Percentiles rank a stretch among this genome's conserved stretches.
These are phyloP conservation scores for Heliconius melpomene DNA, from an alignment of 1,140 invertebrate genomes.

Conservation along the genomic window DNA sequence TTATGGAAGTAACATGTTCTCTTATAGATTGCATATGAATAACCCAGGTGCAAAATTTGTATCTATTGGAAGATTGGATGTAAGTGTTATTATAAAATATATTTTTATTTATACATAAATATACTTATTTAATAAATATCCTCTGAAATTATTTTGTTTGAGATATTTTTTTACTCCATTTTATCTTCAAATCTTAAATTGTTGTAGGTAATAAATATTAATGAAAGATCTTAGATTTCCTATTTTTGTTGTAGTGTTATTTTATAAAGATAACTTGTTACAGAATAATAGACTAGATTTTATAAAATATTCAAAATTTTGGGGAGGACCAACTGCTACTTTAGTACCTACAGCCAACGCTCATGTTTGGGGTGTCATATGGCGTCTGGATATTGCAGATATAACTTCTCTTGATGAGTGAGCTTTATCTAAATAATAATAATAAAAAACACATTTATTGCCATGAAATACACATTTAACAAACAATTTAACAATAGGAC, in stretches of 20 bases:
- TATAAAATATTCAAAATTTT: constrained; percentile 64
- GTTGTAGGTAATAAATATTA: no score
- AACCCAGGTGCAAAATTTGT: constrained; percentile 61
- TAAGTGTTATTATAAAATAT: constrained; percentile 46
- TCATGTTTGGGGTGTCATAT: constrained; percentile 71
- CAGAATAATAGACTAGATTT: constrained; percentile 70
- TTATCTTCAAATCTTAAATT: background rate
- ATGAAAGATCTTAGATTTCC: background rate
- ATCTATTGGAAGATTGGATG: constrained; percentile 63
- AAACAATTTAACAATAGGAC: no score
- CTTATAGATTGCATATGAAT: constrained; percentile 55
- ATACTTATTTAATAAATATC: background rate
- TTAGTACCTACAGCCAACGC: constrained; percentile 72
- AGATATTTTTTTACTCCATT: background rate
- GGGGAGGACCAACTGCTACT: constrained; percentile 68
- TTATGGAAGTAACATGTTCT: constrained; percentile 62
- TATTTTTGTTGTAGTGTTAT: background rate
- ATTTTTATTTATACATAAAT: background rate
- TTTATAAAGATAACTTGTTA: constrained; percentile 2
- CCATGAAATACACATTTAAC: no score
- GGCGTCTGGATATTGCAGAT: constrained; percentile 53
- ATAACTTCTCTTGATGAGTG: constrained; percentile 57
- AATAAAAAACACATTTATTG: no score
- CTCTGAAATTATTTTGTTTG: background rate
- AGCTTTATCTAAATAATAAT: constrained; percentile 27